phyloP scores from a whole-genome alignment of 2,797 vertebrate species.

The Tenualosa thibaudeaui region DNA sequence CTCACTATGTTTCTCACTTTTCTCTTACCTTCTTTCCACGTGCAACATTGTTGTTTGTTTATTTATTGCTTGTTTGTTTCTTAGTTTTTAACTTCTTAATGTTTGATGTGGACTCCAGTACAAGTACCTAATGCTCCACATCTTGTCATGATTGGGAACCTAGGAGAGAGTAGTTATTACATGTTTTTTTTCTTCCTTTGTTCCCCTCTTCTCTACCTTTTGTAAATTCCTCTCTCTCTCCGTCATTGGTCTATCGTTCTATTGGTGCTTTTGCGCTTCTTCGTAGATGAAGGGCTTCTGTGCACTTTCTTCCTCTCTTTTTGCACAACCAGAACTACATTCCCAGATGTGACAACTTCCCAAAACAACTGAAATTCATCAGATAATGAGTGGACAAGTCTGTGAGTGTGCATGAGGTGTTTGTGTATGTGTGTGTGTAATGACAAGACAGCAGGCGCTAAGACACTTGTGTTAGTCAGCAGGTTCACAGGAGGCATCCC shows the following conservation, averaged over 20 bases:
- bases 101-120: too few species aligned
- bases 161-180: too few species aligned
- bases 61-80: too few species aligned
- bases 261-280: too few species aligned
- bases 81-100: too few species aligned
- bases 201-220: not conserved
- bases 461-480: conserved; percentile 25
- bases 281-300: not conserved
- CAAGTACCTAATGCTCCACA: too few species aligned
- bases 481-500: conserved; percentile 11
- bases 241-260: not conserved
- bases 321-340: not conserved
- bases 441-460: conserved; percentile 18
- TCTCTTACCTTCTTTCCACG: too few species aligned
- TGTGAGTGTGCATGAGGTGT: not conserved
- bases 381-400: not conserved
- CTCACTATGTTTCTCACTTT: not conserved
- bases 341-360: not conserved
- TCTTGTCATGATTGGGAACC: too few species aligned
- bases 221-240: not conserved
- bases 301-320: not conserved
- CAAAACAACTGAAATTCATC: conserved; percentile 18
- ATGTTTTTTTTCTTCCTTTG: not conserved
- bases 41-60: too few species aligned
- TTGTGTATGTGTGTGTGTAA: conserved; percentile 16